phyloP scores from a whole-genome alignment of 1,140 invertebrate species.

The Aphelenchoides besseyi region DNA sequence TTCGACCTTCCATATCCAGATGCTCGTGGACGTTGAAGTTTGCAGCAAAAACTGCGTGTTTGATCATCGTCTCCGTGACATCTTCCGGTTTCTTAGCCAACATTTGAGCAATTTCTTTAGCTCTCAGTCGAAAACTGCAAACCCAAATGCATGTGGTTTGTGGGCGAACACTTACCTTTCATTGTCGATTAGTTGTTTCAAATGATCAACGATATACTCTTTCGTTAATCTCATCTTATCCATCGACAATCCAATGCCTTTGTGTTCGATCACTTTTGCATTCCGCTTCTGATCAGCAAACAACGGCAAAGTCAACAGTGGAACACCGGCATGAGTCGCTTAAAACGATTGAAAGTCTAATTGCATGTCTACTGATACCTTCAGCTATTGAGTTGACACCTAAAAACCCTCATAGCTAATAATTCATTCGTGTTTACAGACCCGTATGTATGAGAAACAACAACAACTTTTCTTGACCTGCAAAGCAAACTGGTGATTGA shows the following conservation, averaged over 20 bases:
- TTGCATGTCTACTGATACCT: background rate
- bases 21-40: slow-evolving; percentile 20
- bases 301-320: background rate
- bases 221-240: slow-evolving; percentile 26
- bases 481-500: too few species aligned
- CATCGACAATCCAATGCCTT: slow-evolving; percentile 11
- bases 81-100: slow-evolving; percentile 16
- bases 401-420: too few species aligned
- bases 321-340: background rate
- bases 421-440: too few species aligned
- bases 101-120: slow-evolving; percentile 22
- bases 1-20: slow-evolving; percentile 26
- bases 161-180: slow-evolving; percentile 16
- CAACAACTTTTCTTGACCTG: too few species aligned
- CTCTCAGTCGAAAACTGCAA: background rate
- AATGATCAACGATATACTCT: slow-evolving; percentile 20
- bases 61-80: slow-evolving; percentile 17
- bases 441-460: background rate
- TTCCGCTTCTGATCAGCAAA: slow-evolving; percentile 17
- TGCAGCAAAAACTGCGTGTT: slow-evolving; percentile 24
- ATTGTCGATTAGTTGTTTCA: slow-evolving; percentile 17
- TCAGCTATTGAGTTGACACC: background rate
- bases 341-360: background rate
- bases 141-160: slow-evolving; percentile 13
- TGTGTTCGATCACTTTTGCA: slow-evolving; percentile 21